phyloP scores from a whole-genome alignment of 2,888 invertebrate genomes.

The Choristoneura rosaceana region DNA sequence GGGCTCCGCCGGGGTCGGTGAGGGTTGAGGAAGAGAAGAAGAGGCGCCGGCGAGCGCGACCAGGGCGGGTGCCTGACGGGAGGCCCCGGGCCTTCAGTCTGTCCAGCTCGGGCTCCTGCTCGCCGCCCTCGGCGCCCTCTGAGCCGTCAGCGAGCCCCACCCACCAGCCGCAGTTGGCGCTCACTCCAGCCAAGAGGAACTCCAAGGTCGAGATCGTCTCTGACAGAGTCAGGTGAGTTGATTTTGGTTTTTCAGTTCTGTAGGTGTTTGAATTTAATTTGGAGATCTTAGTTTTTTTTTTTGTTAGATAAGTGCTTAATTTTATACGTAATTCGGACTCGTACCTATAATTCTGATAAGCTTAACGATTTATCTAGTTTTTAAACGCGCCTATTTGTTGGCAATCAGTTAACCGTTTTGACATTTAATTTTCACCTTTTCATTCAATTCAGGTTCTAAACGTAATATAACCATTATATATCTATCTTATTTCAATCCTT shows the following conservation, averaged over 20 bases:
- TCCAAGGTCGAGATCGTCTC: slow-evolving; percentile 92
- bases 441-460: not conserved
- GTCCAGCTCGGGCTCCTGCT: slow-evolving; percentile 92
- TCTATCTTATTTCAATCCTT: too few relatives aligned
- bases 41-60: slow-evolving; percentile 73
- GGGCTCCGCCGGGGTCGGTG: slow-evolving; percentile 90
- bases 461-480: too few relatives aligned
- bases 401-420: not conserved
- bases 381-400: too few relatives aligned
- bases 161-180: slow-evolving; percentile 82
- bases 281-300: too few relatives aligned
- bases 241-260: not conserved
- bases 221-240: slow-evolving; percentile 91
- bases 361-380: too few relatives aligned
- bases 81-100: slow-evolving; percentile 91
- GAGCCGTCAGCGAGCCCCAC: slow-evolving; percentile 91
- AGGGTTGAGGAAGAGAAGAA: slow-evolving; percentile 79
- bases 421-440: not conserved
- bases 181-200: slow-evolving; percentile 88
- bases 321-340: too few relatives aligned
- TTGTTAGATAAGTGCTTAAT: too few relatives aligned
- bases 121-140: slow-evolving; percentile 92
- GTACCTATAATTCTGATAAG: not conserved
- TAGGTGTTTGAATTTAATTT: not conserved
- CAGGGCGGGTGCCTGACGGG: slow-evolving; percentile 75